phyloP scores from a whole-genome alignment of 2,888 invertebrate species.

The Xiphydria camelus region DNA sequence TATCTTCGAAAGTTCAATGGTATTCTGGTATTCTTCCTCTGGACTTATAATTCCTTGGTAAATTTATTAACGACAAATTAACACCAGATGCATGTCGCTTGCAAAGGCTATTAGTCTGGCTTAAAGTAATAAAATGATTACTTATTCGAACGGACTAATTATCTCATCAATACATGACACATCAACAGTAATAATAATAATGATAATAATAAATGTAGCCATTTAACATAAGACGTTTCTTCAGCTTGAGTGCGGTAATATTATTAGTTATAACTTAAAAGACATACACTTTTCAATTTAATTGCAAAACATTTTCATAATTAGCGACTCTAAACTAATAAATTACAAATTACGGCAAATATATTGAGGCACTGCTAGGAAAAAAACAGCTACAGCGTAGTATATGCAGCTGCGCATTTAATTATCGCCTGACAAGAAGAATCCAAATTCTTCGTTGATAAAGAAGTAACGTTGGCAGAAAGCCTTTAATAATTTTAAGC shows the following conservation, averaged over 20 bases:
- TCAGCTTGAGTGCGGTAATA: no score
- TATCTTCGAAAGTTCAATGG: no score
- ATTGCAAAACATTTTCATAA: not conserved
- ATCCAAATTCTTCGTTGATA: no score
- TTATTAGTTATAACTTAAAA: no score
- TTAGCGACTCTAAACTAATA: not conserved
- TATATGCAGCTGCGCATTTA: no score
- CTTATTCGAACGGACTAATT: constrained; percentile 34
- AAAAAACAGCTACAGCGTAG: no score
- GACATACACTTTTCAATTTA: not conserved
- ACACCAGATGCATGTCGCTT: constrained; percentile 48
- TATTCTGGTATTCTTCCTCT: constrained; percentile 1
- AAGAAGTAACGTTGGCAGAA: no score
- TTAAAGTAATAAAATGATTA: constrained; percentile 34
- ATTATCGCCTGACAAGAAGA: no score
- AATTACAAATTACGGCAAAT: no score
- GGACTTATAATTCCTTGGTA: not conserved
- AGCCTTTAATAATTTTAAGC: not conserved
- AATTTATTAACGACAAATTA: constrained; percentile 31
- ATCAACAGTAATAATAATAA: constrained; percentile 21
- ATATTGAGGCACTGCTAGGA: no score
- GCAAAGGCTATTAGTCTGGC: constrained; percentile 37
- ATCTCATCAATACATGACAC: constrained; percentile 27
- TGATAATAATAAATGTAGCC: not conserved
- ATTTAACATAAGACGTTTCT: constrained; percentile 2